Evolutionary conservation across 2,797 vertebrate species (phyloP).

Genomic region (Apogon talboti): DNA sequence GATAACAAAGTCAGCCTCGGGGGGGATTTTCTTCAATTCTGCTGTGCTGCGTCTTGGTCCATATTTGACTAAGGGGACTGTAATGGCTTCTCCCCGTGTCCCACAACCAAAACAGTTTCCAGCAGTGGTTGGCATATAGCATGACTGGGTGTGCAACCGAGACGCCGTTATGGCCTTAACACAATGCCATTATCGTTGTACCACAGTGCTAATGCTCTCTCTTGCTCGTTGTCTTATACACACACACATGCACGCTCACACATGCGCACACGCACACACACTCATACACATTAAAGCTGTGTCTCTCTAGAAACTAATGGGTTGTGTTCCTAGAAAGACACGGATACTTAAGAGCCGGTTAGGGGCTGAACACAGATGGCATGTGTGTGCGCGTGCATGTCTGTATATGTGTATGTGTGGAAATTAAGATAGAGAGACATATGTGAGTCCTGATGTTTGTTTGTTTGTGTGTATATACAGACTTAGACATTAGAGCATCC

Average conservation of each 20-base stretch:
- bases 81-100: constrained; percentile 65
- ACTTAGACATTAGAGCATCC: constrained; percentile 2
- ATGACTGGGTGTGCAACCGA: constrained; percentile 63
- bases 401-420: constrained; percentile 3
- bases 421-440: not conserved
- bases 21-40: constrained; percentile 51
- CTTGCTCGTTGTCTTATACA: constrained; percentile 44
- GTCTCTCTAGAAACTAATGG: constrained; percentile 68
- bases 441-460: constrained; percentile 25
- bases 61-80: constrained; percentile 63
- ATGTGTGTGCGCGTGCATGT: constrained; percentile 22
- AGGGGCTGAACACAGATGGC: constrained; percentile 58
- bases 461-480: constrained; percentile 19
- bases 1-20: constrained; percentile 55
- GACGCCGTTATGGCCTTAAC: constrained; percentile 66
- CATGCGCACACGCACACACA: constrained; percentile 30
- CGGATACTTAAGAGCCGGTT: constrained; percentile 67
- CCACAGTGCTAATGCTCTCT: constrained; percentile 69
- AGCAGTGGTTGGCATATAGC: constrained; percentile 56
- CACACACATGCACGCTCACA: constrained; percentile 16
- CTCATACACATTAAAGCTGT: constrained; percentile 45
- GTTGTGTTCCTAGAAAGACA: constrained; percentile 68
- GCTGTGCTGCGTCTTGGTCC: constrained; percentile 53
- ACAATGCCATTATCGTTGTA: constrained; percentile 67
- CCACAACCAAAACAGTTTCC: constrained; percentile 64